Evolutionary conservation across 2,888 invertebrate genomes (phyloP), one percentile per base, ranked within the genome.

Genomic region (Stramonita haemastoma): DNA sequence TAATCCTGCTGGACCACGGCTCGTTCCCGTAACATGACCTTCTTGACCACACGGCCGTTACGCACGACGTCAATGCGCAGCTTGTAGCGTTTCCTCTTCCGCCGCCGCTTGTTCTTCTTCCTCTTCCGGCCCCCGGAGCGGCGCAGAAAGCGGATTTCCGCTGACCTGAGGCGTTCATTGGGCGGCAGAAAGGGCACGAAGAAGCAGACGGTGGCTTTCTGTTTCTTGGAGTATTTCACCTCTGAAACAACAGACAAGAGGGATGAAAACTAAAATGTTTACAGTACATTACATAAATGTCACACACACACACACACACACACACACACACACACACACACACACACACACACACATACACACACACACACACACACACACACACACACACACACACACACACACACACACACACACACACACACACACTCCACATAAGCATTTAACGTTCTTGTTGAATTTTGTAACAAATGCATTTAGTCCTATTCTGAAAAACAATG

Each of bases 61-160:
- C 90, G 91, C 77, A 90, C 89, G 29, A 92, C 89, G 70, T 91
- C 85, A 15, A 92, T 86, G 66, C 91, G 87, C 56, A 93, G 70
- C 70, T 90, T 90, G 84, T 90, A 85, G 32, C 87, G 90, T 60
- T 90, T 87, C 32, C 87, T 87, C 84, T 29, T 85, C 83, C 32
- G 36, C 83, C 83, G 8, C 86, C 77, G 29, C 77, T 79, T 79
- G 32, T 13, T 79, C 77, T 32, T 79, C 32, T 32, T 79, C 77
- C 17, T 79, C 73, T n/a, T n/a, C 46, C 81, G 89, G 83, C 87
- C 86, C 36, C 46, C 81, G 15, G 66, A 88, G 87, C 92, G 86
- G 34, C 92, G 90, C 15, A 91, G 90, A 88, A 94, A 92, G 22
- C 94, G 92, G 56, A 95, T 89, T 91, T 95, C 95, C 0, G 94